Conservation (phyloP, 2,888 invertebrate species). For the Myopa testacea region DNA sequence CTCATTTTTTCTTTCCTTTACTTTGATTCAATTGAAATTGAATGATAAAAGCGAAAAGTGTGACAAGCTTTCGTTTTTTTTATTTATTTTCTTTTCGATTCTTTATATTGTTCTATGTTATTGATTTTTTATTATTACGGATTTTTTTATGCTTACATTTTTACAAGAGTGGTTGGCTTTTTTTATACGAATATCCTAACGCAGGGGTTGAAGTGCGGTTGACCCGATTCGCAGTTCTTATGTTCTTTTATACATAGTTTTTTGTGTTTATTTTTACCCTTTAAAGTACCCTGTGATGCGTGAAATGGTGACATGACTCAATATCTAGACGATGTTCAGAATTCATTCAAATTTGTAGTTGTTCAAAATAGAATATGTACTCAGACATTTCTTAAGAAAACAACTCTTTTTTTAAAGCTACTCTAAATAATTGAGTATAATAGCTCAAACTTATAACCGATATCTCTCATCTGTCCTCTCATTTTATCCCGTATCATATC, state of each 20-base stretch:
- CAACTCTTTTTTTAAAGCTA: too few relatives aligned
- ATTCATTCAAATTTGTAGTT: not conserved
- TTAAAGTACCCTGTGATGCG: not conserved
- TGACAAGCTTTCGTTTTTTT: not conserved
- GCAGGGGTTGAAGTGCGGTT: slow-evolving; percentile 19
- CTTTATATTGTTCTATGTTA: not conserved
- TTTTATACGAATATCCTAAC: not conserved
- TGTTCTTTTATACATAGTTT: not conserved
- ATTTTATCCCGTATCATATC: too few relatives aligned
- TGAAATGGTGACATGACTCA: not conserved
- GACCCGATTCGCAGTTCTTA: not conserved
- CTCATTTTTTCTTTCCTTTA: not conserved
- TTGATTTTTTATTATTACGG: slow-evolving; percentile 10
- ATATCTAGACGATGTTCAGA: not conserved
- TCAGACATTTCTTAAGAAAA: not conserved
- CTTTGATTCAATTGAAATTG: not conserved
- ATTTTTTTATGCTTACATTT: not conserved
- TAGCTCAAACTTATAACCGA: too few relatives aligned
- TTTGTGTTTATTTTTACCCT: not conserved
- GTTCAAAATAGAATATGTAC: not conserved
- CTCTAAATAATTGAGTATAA: too few relatives aligned
- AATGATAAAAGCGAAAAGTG: not conserved
- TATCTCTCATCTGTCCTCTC: too few relatives aligned
- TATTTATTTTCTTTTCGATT: not conserved
- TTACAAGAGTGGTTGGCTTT: not conserved